Evolutionary conservation across 2,113 vertebrate genomes (phyloP), one percentile per base, ranked within the genome.

Genomic region (Myodes glareolus): DNA sequence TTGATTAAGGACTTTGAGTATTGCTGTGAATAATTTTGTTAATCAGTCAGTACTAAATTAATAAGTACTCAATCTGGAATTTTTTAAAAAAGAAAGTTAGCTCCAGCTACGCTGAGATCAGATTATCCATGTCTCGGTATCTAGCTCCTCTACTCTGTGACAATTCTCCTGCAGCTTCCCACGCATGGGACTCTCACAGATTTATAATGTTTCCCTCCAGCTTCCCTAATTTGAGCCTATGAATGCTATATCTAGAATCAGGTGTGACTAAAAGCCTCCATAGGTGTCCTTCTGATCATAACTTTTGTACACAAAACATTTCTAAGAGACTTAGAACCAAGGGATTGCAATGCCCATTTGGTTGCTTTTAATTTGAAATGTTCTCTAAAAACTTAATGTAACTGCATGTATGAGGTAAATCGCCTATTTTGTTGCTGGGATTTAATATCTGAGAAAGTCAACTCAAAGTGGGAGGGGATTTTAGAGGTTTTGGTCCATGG

Each of bases 21-120:
- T 85, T 73, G 23, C 61, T 91, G 16, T 58, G 36, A 97, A 80
- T 75, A 93, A 50, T 16, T 88, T 94, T 97, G 96, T 85, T 97
- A 78, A 95, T 70, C 78, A 93, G 67, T 25, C 81, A 39, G 0
- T 52, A 78, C 6, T 3, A 6, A 77, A 63, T 72, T 78, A 47
- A 63, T 31, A 82, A 39, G 45, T 31, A 25, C 52, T 55, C 21
- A 29, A 82, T 70, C 90, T 81, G 42, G 17, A 63, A 29, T 45
- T 87, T 39, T 58, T 58, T 47, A 70, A 78, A 84, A 5, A 81
- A 73, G 16, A 14, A 73, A 87, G 55, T n/a, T 29, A 8, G 12
- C 36, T 63, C 61, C 12, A 29, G 29, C 52, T 21, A n/a, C 11
- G 6, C 16, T 2, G 19, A n/a, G 39, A 33, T 16, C 23, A 63